Percentiles rank a stretch among this genome's conserved stretches.
Conservation (phyloP, 2,113 vertebrate species). For the Boulengeromyrus knoepffleri region DNA sequence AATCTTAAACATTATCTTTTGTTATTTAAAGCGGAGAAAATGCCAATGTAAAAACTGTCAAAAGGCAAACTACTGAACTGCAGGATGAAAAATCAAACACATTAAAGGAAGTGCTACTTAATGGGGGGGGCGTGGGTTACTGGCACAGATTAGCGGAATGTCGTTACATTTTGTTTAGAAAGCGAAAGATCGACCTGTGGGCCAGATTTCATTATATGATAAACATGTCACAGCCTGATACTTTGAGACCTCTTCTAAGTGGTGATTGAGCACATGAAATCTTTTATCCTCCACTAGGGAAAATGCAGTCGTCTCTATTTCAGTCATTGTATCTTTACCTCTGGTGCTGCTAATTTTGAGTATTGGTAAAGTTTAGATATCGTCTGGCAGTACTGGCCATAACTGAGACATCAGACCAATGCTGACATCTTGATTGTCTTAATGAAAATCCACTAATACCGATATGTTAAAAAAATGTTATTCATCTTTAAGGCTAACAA, state of each 20-base stretch:
- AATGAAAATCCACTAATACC: background rate
- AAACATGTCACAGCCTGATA: background rate
- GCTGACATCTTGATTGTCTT: background rate
- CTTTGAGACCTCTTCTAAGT: background rate
- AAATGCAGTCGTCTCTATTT: background rate
- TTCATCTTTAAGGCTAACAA: background rate
- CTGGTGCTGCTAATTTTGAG: background rate
- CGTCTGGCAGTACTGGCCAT: background rate
- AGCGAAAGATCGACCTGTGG: background rate
- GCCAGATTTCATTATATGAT: background rate
- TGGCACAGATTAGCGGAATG: background rate
- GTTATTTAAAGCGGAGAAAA: background rate
- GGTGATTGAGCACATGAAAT: background rate
- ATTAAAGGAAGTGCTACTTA: background rate
- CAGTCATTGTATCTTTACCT: background rate
- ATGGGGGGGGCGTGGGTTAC: background rate
- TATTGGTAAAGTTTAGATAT: background rate
- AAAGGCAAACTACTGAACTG: background rate
- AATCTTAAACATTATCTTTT: no score
- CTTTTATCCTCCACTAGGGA: background rate
- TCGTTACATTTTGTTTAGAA: background rate
- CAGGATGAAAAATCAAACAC: background rate
- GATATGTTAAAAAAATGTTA: background rate
- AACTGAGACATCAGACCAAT: background rate
- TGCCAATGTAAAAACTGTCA: background rate